Base-by-base conservation (phyloP, 1,140 invertebrate species). In the Limonius californicus region DNA sequence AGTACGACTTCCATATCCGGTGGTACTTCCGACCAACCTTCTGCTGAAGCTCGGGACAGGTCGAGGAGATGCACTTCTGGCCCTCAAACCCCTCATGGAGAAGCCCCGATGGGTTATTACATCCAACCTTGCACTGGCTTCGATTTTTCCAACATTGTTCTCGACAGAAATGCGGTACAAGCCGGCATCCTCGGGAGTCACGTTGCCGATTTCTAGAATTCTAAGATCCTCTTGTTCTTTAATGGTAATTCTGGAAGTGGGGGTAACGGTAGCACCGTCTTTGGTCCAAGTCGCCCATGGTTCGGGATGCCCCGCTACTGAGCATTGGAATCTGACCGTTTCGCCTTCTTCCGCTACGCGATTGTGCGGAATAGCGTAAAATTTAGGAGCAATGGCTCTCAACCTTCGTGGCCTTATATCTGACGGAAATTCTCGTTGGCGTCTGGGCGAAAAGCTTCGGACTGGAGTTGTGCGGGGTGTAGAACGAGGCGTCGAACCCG, bases 341-440 rank as follows among this genome's bases (percentile, higher is more conserved):
- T 93, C 89, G 7, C 91, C 91, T 76, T 91, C 88, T 72, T 92
- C 88, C 0, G 85, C 90, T 4, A 93, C 85, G 47, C 88, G 85
- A 73, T 93, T 92, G 71, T 91, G 90, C 1, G 92, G 92, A 59
- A 92, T 87, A 16, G 91, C 89, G 74, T 92, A 90, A 78, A 96
- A 95, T 76, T 91, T 91, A 0, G 91, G 90, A 1, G 89, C 80
- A 32, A 80, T 71, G 30, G 69, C 70, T 64, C 70, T 61, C 47
- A 57, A 18, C 11, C 53, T 15, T 7, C 59, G 30, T 1, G 15
- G 21, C 50, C 53, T 57, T 7, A 53, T 19, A 19, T n/a, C 56
- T n/a, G 23, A 43, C n/a, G 19, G 50, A 19, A 54, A 53, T 61
- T 66, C 54, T 58, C 65, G 20, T 15, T 45, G 39, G 16, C 60